These are phyloP conservation scores for Pogonocherus hispidulus DNA, from an alignment of 2,888 invertebrate species.

Conservation along the genomic window DNA sequence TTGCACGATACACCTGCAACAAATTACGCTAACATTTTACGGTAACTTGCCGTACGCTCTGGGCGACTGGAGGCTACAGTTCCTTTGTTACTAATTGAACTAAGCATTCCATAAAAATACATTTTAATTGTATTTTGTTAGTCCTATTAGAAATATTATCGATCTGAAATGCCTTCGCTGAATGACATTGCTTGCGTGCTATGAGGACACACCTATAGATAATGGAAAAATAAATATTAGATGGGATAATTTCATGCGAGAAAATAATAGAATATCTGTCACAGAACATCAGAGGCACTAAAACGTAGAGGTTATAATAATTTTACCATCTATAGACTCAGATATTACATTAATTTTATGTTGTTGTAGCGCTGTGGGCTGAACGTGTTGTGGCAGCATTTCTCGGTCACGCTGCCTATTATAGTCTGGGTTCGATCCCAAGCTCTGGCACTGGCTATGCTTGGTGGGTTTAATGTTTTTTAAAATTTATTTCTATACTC, in stretches of 20 bases:
- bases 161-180: conserved; percentile 7
- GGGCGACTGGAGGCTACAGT: background rate
- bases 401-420: no score
- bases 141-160: no score
- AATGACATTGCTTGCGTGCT: background rate
- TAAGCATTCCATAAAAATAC: background rate
- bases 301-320: no score
- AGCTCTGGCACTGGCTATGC: no score
- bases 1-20: background rate
- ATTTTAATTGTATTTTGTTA: background rate
- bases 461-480: no score
- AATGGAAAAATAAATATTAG: conserved; percentile 15
- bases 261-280: background rate
- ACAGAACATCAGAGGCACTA: background rate
- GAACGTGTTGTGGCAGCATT: no score
- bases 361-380: no score
- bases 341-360: no score
- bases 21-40: background rate
- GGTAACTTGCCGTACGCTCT: background rate
- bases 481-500: no score
- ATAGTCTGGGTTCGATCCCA: no score
- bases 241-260: conserved; percentile 1
- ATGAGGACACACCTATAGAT: conserved; percentile 9
- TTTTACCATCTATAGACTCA: no score
- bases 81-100: background rate